Evolutionary conservation across 2,888 invertebrate genomes (phyloP), one percentile per base, ranked within the genome.

Genomic region (Zaprionus obscuricornis): DNA sequence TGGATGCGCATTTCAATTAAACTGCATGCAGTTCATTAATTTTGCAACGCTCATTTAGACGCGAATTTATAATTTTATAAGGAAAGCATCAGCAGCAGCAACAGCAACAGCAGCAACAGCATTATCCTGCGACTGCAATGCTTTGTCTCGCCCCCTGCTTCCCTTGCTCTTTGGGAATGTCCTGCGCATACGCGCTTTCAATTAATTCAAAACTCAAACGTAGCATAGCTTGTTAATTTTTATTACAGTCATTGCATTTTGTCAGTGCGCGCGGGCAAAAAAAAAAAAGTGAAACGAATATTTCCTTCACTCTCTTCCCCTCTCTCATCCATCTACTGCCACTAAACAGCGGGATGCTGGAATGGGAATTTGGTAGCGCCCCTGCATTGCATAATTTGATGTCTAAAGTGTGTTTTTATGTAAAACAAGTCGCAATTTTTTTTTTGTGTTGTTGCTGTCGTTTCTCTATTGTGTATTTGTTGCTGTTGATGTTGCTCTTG

Each of bases 151-250:
- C 13, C 7, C 31, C 17, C 24, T n/a, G n/a, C 26, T 13, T 11
- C 55, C 42, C 34, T 33, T 46, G 39, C 16, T 5, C 46, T 46
- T 20, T 24, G 14, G 26, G 58, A 40, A 49, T 81, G 85, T 84
- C 85, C 85, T 81, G 85, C 67, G 79, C 63, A 66, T 78, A 83
- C 79, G 75, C 84, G 85, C 86, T 65, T 86, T 86, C 86, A 81
- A 82, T 82, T 82, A 82, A 82, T 82, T 82, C 85, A 82, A 86
- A 82, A 82, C 85, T 86, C 82, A 82, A 82, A 86, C 86, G 85
- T 82, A 81, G 86, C 82, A 85, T 82, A 82, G 75, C 82, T 74
- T 86, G 82, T 82, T 86, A 82, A 82, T 86, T 82, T 82, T 85
- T 86, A 86, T 86, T 85, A 85, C 60, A 68, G 68, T 62, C 76